A percentile compares a stretch with the other conserved stretches of the same genome.
These are phyloP conservation scores for Sinocyclocheilus rhinocerous DNA, from an alignment of 2,113 vertebrate genomes.

Conservation along the genomic window DNA sequence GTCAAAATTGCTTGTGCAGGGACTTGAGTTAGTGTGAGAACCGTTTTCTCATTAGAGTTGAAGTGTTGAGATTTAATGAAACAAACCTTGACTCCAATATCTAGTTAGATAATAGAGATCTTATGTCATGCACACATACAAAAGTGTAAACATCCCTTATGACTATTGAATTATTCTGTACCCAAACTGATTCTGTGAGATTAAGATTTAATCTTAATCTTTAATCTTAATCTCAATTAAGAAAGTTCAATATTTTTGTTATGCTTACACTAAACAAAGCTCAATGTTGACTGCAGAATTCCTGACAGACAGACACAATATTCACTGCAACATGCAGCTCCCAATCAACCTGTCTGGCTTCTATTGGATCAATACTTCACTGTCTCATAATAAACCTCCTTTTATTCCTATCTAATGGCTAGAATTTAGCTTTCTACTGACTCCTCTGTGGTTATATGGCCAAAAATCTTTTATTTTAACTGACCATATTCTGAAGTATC, in stretches of 20 bases:
- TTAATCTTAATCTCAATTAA: too few species aligned
- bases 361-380: not conserved
- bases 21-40: not conserved
- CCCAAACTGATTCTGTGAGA: not conserved
- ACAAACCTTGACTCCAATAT: not conserved
- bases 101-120: not conserved
- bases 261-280: not conserved
- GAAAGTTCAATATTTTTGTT: not conserved
- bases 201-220: not conserved
- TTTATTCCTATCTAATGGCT: not conserved
- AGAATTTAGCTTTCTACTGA: not conserved
- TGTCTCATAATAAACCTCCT: not conserved
- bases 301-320: not conserved
- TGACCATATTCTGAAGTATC: too few species aligned
- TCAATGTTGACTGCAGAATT: not conserved
- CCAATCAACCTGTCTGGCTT: not conserved
- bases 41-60: not conserved
- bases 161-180: not conserved
- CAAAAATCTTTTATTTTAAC: not conserved
- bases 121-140: not conserved
- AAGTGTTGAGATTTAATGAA: not conserved
- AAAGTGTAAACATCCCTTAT: not conserved
- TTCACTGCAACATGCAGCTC: not conserved
- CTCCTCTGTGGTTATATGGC: not conserved
- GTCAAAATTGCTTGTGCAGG: not conserved